A percentile compares a stretch with the other conserved stretches of the same genome.
phyloP scores from a whole-genome alignment of 2,797 vertebrate genomes.

The Atherinosoma microstoma region DNA sequence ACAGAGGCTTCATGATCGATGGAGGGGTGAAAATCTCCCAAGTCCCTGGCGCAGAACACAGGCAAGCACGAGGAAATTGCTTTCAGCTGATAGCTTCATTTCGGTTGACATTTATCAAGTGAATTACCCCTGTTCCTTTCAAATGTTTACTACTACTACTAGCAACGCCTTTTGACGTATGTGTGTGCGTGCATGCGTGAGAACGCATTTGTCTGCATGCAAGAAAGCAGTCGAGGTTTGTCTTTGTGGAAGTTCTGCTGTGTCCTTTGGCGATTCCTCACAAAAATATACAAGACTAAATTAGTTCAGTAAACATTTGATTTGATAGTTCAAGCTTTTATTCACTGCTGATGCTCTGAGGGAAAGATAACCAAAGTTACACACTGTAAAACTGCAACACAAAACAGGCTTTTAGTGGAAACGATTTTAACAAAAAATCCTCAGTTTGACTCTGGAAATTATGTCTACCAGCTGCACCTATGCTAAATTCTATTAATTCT shows the following conservation, averaged over 20 bases:
- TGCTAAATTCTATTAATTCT: neutral
- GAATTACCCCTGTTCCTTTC: slow-evolving; percentile 83
- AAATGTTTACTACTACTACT: slow-evolving; percentile 80
- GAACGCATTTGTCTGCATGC: slow-evolving; percentile 35
- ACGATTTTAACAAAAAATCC: slow-evolving; percentile 8
- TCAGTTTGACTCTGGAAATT: neutral
- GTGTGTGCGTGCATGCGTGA: slow-evolving; percentile 5
- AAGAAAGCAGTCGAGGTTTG: slow-evolving; percentile 34
- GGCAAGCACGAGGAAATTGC: slow-evolving; percentile 91
- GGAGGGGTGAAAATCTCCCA: slow-evolving; percentile 92
- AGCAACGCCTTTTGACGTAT: slow-evolving; percentile 54
- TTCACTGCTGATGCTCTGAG: slow-evolving; percentile 28
- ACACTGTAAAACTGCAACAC: slow-evolving; percentile 13
- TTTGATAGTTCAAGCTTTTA: slow-evolving; percentile 65
- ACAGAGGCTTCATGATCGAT: slow-evolving; percentile 95
- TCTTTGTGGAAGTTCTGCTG: slow-evolving; percentile 69
- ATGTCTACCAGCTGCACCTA: neutral
- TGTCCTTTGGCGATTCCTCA: slow-evolving; percentile 76
- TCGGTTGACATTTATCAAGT: slow-evolving; percentile 94
- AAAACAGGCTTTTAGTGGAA: slow-evolving; percentile 11
- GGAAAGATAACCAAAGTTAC: slow-evolving; percentile 33
- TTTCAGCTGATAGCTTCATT: slow-evolving; percentile 96
- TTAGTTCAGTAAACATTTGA: slow-evolving; percentile 80
- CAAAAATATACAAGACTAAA: slow-evolving; percentile 83
- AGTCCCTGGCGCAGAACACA: slow-evolving; percentile 88